Base-by-base conservation (phyloP, 1,140 invertebrate genomes). In the Druon quercuslanigerum region DNA sequence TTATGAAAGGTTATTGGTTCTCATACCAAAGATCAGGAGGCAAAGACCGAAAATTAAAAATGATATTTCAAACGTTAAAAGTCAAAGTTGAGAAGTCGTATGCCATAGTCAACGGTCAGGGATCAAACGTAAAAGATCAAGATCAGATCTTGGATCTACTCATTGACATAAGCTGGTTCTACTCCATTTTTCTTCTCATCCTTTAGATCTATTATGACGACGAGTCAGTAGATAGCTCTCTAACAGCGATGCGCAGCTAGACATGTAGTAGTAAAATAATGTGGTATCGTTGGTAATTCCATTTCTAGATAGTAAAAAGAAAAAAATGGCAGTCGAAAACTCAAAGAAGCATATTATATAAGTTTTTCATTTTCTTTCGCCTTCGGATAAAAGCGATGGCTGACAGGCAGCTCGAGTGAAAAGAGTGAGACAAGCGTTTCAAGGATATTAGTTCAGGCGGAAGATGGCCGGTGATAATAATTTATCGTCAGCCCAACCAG, bases 381-480 rank as follows among this genome's bases (percentile, higher is more conserved):
- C 78, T 80, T 76, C 66, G 3, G 60, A 14, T 33, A 16, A 33
- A 40, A 56, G 60, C 25, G 74, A 74, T 76, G 75, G 77, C 78
- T 80, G 81, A 83, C 81, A 80, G 81, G 80, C 81, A 80, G 79
- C 71, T 75, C 54, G 46, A 16, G 16, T 50, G 51, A 14, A 51
- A 46, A 33, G 76, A 50, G 66, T 40, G 71, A 80, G 81, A 74
- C 79, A 79, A 79, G 75, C 73, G 79, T 78, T 79, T 81, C 79
- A 72, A 74, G 84, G 82, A 83, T 82, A 83, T 83, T 82, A 79
- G 76, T 71, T 75, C 50, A 73, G 76, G 20, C 70, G 77, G 73
- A 82, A 80, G 78, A 82, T 82, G 81, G 79, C 76, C 57, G 75
- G 72, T 79, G 81, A 82, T 82, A 82, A 80, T 82, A 82, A 82